These are phyloP conservation scores for Brenthis hecate DNA, from an alignment of 2,888 invertebrate genomes.

Conservation along the genomic window DNA sequence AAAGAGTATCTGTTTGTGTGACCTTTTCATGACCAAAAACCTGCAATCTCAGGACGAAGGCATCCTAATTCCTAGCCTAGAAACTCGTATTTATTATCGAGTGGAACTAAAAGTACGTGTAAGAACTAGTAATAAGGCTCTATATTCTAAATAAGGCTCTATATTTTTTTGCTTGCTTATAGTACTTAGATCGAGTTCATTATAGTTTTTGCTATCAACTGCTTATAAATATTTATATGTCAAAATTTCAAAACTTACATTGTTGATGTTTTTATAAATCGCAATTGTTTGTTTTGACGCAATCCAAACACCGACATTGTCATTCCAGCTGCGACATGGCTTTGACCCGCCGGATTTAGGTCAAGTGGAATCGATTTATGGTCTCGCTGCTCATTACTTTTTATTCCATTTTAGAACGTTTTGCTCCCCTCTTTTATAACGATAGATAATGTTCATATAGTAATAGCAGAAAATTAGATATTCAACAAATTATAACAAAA, in stretches of 20 bases:
- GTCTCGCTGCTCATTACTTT: conserved; percentile 40
- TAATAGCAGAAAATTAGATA: neutral
- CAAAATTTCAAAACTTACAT: neutral
- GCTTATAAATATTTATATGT: neutral
- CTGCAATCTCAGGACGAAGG: too few relatives aligned
- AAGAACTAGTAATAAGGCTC: too few relatives aligned
- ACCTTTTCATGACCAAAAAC: too few relatives aligned
- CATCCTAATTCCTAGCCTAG: too few relatives aligned
- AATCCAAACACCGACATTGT: conserved; percentile 29
- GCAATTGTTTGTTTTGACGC: conserved; percentile 21
- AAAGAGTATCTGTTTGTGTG: too few relatives aligned
- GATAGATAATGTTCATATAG: neutral
- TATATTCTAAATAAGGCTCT: too few relatives aligned
- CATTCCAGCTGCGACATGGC: conserved; percentile 56
- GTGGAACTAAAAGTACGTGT: too few relatives aligned
- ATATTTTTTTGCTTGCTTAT: too few relatives aligned
- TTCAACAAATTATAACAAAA: too few relatives aligned
- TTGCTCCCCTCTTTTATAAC: neutral
- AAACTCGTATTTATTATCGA: too few relatives aligned
- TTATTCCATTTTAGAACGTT: conserved; percentile 22
- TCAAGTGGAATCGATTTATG: conserved; percentile 75
- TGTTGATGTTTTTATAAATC: conserved; percentile 14
- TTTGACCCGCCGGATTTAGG: conserved; percentile 72
- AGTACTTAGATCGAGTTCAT: too few relatives aligned
- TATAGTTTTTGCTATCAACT: too few relatives aligned